Percentiles rank a stretch among this genome's conserved stretches.
These are phyloP conservation scores for Calyptommatus sinebrachiatus DNA, from an alignment of 2,113 vertebrate species.

Conservation along the genomic window DNA sequence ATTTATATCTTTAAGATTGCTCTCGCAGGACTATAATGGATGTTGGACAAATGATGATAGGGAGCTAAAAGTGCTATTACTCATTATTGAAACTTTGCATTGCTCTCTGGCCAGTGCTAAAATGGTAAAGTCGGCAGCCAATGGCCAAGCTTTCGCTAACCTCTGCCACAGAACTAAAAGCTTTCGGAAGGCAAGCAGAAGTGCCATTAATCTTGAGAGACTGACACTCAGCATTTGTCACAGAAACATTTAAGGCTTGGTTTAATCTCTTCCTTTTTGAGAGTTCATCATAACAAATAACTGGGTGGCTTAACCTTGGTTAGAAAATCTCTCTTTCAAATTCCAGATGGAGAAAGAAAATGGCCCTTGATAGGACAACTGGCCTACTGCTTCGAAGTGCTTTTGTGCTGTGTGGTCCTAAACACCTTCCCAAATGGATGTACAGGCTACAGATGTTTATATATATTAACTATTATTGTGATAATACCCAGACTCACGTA, in stretches of 20 bases:
- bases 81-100: constrained; percentile 66
- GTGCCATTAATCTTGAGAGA: constrained; percentile 70
- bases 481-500: constrained; percentile 51
- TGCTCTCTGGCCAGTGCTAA: constrained; percentile 60
- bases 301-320: constrained; percentile 49
- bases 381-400: constrained; percentile 21
- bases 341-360: constrained; percentile 63
- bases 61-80: constrained; percentile 69
- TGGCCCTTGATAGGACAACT: constrained; percentile 43
- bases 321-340: constrained; percentile 52
- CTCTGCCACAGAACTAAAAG: constrained; percentile 77
- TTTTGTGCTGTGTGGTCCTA: constrained; percentile 69
- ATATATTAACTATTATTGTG: constrained; percentile 56
- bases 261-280: constrained; percentile 72
- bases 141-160: constrained; percentile 59
- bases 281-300: constrained; percentile 76
- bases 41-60: constrained; percentile 75
- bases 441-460: constrained; percentile 63
- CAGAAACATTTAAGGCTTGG: constrained; percentile 71
- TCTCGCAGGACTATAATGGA: constrained; percentile 73
- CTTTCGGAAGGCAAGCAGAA: constrained; percentile 69
- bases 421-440: constrained; percentile 51
- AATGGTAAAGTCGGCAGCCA: constrained; percentile 54
- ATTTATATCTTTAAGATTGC: constrained; percentile 61
- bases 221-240: constrained; percentile 74